phyloP scores from a whole-genome alignment of 2,113 vertebrate species.

The Sebastes fasciatus region DNA sequence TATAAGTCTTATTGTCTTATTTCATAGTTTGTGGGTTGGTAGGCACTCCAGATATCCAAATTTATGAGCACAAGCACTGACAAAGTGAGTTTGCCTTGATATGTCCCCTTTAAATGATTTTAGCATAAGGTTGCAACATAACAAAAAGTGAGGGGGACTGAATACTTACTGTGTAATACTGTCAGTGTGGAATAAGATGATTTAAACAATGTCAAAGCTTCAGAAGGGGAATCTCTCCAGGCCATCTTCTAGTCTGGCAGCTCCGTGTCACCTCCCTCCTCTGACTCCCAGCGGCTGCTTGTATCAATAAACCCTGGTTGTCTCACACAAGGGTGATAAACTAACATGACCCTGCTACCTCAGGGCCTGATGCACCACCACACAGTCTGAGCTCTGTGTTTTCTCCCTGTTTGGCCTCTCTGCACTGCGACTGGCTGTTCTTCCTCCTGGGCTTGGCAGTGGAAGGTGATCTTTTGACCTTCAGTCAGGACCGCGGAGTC shows the following conservation, averaged over 20 bases:
- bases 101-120: too few species aligned
- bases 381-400: not conserved
- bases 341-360: conserved; percentile 33
- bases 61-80: too few species aligned
- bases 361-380: not conserved
- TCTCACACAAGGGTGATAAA: conserved; percentile 22
- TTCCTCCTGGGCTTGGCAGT: conserved; percentile 1
- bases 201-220: not conserved
- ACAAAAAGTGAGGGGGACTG: not conserved
- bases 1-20: too few species aligned
- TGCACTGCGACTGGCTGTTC: not conserved
- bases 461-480: conserved; percentile 34
- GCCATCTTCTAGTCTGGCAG: not conserved
- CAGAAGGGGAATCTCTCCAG: not conserved
- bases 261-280: not conserved
- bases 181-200: not conserved
- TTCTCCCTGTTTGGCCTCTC: not conserved
- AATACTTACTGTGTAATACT: not conserved
- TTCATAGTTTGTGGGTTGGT: too few species aligned
- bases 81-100: too few species aligned
- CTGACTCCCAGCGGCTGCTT: conserved; percentile 24
- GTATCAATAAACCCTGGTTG: conserved; percentile 24
- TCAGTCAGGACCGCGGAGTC: not conserved
- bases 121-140: too few species aligned
- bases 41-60: too few species aligned